Evolutionary conservation across 2,797 vertebrate genomes (phyloP), one percentile per base, ranked within the genome.

Genomic region (Protosalanx chinensis): DNA sequence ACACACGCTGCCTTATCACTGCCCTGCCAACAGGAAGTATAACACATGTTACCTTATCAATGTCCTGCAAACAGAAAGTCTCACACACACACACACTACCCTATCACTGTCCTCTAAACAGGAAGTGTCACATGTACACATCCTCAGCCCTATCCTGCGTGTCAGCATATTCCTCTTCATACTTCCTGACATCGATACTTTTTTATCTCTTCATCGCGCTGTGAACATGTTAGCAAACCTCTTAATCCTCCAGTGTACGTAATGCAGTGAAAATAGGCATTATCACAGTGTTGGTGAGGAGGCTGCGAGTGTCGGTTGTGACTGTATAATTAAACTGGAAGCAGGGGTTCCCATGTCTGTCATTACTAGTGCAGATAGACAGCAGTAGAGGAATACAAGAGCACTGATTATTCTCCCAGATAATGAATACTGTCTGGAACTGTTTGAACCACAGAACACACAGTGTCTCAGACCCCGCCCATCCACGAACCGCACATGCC

Each of bases 161-260:
- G 41, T 46, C 41, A 46, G 41, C 8, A 46, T 10, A 46, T 46
- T 8, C 3, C 8, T 46, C 41, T 12, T 13, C 41, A 46, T 46
- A 46, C 2, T 1, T 46, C 41, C 10, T 46, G 41, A 46, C 5
- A 46, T 12, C 12, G 3, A 46, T 8, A 46, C 41, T 8, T 46
- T 12, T 46, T 12, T 27, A n/a, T 27, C 23, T 10, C 41, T 46
- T 8, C 41, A 46, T 46, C 3, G 41, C 10, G 41, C 41, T 86
- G 80, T 85, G 76, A 76, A 37, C 37, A 73, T 71, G 81, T 74
- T 35, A 33, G 60, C 78, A 63, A 81, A 81, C 72, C 73, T 64
- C 68, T 71, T 58, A 73, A 68, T 75, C 75, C 75, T 68, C 27
- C 1, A 12, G 67, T 77, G 74, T 75, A 77, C 65, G 69, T 70